phyloP scores from a whole-genome alignment of 2,797 vertebrate species.

The Calcarius lapponicus region DNA sequence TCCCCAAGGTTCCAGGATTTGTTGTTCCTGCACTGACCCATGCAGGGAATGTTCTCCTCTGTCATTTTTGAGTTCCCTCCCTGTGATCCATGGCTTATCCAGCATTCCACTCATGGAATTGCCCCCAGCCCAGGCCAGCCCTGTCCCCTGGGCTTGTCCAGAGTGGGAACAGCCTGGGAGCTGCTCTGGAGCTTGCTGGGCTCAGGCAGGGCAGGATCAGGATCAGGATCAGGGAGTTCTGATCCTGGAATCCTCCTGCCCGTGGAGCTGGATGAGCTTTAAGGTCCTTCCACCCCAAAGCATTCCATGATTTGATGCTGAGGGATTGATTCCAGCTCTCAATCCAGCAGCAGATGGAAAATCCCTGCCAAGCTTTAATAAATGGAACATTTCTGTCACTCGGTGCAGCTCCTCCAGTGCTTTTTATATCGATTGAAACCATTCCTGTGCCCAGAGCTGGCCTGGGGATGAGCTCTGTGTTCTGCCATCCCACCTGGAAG shows the following conservation, averaged over 20 bases:
- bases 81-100: not conserved
- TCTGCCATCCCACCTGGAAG: not conserved
- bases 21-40: fast-evolving
- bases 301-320: not conserved
- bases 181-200: not conserved
- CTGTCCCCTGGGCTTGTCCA: not conserved
- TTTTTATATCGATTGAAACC: not conserved
- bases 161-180: not conserved
- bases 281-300: not conserved
- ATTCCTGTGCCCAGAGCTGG: not conserved
- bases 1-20: not conserved
- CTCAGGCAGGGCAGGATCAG: not conserved
- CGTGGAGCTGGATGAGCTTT: not conserved
- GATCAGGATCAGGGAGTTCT: not conserved
- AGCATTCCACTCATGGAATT: not conserved
- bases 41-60: not conserved
- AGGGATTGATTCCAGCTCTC: not conserved
- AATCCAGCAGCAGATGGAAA: not conserved
- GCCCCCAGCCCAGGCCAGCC: not conserved
- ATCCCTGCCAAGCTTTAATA: not conserved
- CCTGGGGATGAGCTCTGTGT: not conserved
- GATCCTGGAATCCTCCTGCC: not conserved
- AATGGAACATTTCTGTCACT: not conserved
- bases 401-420: not conserved
- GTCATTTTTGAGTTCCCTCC: fast-evolving